phyloP scores from a whole-genome alignment of 1,140 invertebrate species.

The Euwallacea fornicatus region DNA sequence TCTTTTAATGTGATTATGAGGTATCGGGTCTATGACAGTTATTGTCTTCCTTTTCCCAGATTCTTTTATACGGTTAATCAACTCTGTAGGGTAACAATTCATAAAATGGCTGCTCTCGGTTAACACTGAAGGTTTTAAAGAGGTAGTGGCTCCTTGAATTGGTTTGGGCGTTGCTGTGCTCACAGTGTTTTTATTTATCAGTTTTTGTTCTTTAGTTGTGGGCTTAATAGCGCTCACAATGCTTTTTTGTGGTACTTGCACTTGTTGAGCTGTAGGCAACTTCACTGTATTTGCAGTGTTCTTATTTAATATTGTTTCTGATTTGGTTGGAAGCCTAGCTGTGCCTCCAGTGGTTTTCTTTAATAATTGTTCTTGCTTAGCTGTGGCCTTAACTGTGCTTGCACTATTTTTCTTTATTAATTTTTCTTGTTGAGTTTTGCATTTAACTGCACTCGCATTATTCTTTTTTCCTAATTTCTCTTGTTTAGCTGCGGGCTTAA shows the following conservation, averaged over 20 bases:
- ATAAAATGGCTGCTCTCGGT: no score
- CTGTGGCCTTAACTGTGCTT: conserved; percentile 2
- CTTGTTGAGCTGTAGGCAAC: no score
- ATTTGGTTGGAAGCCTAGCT: no score
- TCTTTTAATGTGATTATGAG: conserved; percentile 35
- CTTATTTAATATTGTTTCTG: no score
- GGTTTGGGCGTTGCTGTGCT: no score
- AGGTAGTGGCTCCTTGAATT: not conserved
- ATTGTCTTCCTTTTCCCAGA: conserved; percentile 48
- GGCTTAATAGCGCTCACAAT: not conserved
- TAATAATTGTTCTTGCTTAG: conserved; percentile 41
- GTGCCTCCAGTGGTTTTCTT: conserved; percentile 16
- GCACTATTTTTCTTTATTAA: conserved; percentile 1
- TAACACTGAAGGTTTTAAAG: not conserved
- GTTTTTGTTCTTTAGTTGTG: no score
- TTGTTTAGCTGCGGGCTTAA: not conserved
- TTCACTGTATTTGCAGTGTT: no score
- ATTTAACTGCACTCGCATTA: no score
- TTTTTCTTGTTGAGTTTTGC: not conserved
- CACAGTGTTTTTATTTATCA: no score
- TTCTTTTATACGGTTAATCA: conserved; percentile 47
- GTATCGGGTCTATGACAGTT: conserved; percentile 47
- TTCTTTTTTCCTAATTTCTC: no score
- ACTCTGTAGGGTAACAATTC: conserved; percentile 42
- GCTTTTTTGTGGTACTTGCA: no score